Evolutionary conservation across 2,113 vertebrate genomes (phyloP).

Genomic region (Arizona elegans): DNA sequence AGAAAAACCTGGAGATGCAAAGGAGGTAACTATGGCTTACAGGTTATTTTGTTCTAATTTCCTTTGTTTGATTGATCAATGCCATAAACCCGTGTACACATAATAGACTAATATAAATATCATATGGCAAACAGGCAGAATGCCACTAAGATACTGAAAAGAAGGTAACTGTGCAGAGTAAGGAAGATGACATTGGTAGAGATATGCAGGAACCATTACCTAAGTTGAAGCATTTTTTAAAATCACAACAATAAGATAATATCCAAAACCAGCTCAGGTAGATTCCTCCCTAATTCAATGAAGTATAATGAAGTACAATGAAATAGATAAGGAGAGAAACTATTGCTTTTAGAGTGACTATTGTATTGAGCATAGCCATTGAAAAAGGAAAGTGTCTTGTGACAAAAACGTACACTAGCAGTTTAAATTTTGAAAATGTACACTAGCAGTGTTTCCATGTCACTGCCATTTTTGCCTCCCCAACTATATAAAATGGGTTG

Average conservation of each 20-base stretch:
- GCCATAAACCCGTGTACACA: neutral
- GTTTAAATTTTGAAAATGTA: too few relatives aligned
- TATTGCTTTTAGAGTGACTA: neutral
- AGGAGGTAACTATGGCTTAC: neutral
- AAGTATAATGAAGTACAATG: neutral
- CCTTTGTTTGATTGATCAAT: constrained; percentile 8
- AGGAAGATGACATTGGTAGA: neutral
- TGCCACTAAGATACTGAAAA: neutral
- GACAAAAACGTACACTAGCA: neutral
- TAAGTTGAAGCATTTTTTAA: neutral
- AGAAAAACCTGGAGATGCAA: neutral
- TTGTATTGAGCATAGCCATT: neutral
- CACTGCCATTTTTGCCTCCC: neutral
- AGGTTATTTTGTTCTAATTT: neutral
- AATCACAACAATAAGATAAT: neutral
- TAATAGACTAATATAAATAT: neutral
- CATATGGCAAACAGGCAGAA: neutral
- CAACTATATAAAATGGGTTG: neutral
- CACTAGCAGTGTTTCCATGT: neutral
- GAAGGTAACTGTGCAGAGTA: neutral
- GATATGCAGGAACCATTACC: neutral
- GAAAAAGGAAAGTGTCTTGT: neutral
- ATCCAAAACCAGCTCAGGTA: neutral
- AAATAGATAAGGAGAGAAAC: neutral
- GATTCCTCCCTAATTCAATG: neutral